phyloP scores from a whole-genome alignment of 2,113 vertebrate species.

The Struthidea cinerea region DNA sequence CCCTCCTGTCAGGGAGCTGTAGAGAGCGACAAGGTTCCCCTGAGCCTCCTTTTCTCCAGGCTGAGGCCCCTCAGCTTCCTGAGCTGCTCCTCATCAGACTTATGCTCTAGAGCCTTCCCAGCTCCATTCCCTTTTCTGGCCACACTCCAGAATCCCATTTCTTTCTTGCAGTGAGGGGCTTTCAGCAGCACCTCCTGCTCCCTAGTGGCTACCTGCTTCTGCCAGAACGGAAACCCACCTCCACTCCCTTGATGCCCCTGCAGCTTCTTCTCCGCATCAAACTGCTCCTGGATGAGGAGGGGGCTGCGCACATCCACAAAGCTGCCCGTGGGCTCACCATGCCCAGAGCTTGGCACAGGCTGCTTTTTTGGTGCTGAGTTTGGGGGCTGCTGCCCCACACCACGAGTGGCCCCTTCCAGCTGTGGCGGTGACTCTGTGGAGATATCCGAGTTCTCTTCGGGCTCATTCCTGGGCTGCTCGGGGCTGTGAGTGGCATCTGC shows the following conservation, averaged over 20 bases:
- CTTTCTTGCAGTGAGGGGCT: neutral
- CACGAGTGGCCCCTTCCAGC: accelerated
- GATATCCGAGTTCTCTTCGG: neutral
- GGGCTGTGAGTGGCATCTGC: neutral
- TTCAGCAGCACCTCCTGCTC: neutral
- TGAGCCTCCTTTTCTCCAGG: neutral
- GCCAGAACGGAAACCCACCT: neutral
- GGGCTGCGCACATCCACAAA: neutral
- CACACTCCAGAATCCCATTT: neutral
- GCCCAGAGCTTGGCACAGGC: neutral
- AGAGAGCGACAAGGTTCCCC: neutral
- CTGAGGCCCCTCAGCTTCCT: neutral
- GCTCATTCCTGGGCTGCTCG: neutral
- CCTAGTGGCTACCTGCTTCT: neutral
- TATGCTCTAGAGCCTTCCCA: neutral
- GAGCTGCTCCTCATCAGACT: neutral
- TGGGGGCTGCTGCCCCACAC: neutral
- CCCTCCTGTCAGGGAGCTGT: too few species aligned
- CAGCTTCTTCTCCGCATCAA: neutral
- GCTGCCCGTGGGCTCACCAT: accelerated
- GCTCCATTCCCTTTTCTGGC: neutral
- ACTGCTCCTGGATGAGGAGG: neutral
- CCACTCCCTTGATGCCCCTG: accelerated
- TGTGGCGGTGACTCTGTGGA: neutral
- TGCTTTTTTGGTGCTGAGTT: accelerated